phyloP scores from a whole-genome alignment of 2,797 vertebrate species.

The Acanthornis magna region DNA sequence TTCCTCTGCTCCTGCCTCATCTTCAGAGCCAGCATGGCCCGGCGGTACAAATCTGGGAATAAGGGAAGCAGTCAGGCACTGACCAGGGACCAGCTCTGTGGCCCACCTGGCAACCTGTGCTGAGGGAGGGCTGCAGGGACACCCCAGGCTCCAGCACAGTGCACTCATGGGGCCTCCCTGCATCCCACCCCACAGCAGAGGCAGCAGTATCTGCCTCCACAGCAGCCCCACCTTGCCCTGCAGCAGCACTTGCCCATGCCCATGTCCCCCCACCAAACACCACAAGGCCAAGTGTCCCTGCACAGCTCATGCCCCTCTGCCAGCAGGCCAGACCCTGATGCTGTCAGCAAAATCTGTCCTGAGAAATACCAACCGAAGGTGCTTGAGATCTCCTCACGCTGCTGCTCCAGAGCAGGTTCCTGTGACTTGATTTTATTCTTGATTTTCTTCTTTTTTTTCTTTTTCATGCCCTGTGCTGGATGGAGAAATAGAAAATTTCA shows the following conservation, averaged over 20 bases:
- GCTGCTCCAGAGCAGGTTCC: not conserved
- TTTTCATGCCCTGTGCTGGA: conserved; percentile 68
- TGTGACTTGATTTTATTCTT: conserved; percentile 48
- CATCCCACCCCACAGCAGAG: not conserved
- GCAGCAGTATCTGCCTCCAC: not conserved
- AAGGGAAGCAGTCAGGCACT: not conserved
- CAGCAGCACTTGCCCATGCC: not conserved
- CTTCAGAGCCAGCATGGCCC: conserved; percentile 50
- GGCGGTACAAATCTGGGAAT: conserved; percentile 39
- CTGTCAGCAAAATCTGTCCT: not conserved
- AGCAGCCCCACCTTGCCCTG: not conserved
- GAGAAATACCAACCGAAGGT: conserved; percentile 53
- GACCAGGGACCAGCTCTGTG: fast-evolving
- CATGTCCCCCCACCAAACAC: fast-evolving
- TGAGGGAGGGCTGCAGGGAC: not conserved
- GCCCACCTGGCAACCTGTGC: not conserved
- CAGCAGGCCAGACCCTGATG: fast-evolving
- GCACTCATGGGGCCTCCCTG: fast-evolving
- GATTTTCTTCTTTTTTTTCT: conserved; percentile 58
- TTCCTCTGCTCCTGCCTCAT: conserved; percentile 60
- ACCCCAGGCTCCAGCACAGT: not conserved
- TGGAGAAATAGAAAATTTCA: not conserved
- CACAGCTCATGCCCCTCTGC: fast-evolving
- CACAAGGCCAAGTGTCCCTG: not conserved
- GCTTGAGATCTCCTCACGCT: not conserved